phyloP scores from a whole-genome alignment of 2,888 invertebrate genomes.

The Latheticus oryzae region DNA sequence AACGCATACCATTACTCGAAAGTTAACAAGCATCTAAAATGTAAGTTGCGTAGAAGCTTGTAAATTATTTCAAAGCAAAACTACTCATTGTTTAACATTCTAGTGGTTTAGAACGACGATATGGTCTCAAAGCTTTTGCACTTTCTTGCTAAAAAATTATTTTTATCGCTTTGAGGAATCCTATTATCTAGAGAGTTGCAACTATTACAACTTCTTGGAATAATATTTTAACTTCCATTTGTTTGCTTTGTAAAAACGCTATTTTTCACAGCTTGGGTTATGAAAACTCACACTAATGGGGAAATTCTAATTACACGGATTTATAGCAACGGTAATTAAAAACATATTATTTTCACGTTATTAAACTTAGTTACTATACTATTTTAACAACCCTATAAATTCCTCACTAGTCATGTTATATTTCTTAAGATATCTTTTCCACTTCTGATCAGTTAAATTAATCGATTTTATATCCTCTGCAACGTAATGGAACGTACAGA shows the following conservation, averaged over 20 bases:
- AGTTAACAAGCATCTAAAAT: conserved; percentile 11
- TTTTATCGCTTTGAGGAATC: neutral
- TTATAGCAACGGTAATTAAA: conserved; percentile 19
- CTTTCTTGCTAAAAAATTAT: too few relatives aligned
- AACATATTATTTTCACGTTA: conserved; percentile 18
- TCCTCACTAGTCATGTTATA: too few relatives aligned
- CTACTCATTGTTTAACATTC: conserved; percentile 24
- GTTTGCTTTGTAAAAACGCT: neutral
- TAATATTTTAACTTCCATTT: too few relatives aligned
- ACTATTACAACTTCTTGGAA: too few relatives aligned
- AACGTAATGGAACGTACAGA: too few relatives aligned
- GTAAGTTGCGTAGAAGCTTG: conserved; percentile 8
- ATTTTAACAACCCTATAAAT: conserved; percentile 2
- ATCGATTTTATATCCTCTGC: too few relatives aligned
- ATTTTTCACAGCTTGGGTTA: neutral
- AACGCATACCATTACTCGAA: conserved; percentile 10
- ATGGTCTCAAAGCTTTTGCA: conserved; percentile 18
- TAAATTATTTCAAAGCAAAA: conserved; percentile 19
- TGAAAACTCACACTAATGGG: neutral
- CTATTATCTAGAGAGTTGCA: too few relatives aligned
- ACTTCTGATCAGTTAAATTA: too few relatives aligned
- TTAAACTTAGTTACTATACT: conserved; percentile 8
- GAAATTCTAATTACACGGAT: conserved; percentile 21
- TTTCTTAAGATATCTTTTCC: too few relatives aligned
- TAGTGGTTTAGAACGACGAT: conserved; percentile 20